A percentile compares a stretch with the other conserved stretches of the same genome.
Evolutionary conservation across 2,797 vertebrate genomes (phyloP).

Genomic region (Columba guinea): DNA sequence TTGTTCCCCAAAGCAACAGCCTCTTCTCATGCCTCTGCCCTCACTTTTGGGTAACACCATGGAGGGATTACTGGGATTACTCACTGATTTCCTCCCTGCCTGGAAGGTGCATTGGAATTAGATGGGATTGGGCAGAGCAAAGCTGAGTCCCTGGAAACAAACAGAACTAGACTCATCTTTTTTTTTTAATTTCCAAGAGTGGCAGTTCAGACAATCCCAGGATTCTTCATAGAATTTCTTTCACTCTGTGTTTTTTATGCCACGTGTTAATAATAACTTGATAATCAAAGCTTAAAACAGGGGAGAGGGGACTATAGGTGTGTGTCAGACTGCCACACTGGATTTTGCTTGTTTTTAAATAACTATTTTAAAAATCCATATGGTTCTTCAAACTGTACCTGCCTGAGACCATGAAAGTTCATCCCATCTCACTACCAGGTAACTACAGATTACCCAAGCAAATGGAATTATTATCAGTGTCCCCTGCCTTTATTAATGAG

Average conservation of each 20-base stretch:
- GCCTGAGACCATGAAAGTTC: background rate
- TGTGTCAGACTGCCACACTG: background rate
- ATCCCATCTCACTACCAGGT: background rate
- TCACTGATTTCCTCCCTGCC: background rate
- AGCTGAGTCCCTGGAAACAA: background rate
- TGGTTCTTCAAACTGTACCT: background rate
- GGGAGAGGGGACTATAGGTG: background rate
- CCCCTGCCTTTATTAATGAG: background rate
- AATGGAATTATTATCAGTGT: background rate
- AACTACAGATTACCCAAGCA: background rate
- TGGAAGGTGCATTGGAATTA: background rate
- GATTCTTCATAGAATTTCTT: background rate
- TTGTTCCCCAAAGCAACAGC: background rate
- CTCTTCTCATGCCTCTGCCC: background rate
- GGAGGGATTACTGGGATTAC: background rate
- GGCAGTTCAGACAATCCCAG: background rate
- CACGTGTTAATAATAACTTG: background rate
- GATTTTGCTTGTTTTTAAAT: background rate
- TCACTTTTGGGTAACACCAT: background rate
- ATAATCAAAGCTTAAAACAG: background rate
- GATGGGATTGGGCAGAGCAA: background rate
- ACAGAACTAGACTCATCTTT: fast-evolving
- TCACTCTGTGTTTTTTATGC: background rate
- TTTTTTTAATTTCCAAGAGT: background rate
- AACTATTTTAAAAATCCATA: background rate